Conservation (phyloP, 2,113 vertebrate genomes). For the Ophiodon elongatus region DNA sequence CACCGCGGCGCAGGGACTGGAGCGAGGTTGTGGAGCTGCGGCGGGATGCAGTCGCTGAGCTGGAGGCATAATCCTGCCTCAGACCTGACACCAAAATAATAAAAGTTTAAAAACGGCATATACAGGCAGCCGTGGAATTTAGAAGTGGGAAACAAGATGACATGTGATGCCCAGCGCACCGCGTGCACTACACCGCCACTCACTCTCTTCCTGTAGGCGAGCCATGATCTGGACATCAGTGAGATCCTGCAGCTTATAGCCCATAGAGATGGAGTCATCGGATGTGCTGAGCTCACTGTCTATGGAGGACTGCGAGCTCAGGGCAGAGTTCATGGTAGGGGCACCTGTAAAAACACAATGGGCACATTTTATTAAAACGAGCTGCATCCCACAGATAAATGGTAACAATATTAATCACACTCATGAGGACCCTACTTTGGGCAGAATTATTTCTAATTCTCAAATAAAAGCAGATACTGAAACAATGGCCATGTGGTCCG, state of each 20-base stretch:
- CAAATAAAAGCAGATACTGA: background rate
- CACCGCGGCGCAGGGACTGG: slow-evolving; percentile 88
- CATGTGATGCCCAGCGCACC: background rate
- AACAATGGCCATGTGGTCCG: background rate
- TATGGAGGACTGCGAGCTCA: slow-evolving; percentile 94
- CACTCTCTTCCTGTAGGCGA: slow-evolving; percentile 93
- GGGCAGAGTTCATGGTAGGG: slow-evolving; percentile 85
- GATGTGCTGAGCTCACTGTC: slow-evolving; percentile 94
- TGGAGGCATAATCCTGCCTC: slow-evolving; percentile 92
- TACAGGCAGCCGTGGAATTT: background rate
- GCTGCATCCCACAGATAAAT: background rate
- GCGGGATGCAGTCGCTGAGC: slow-evolving; percentile 88
- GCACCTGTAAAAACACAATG: slow-evolving; percentile 79
- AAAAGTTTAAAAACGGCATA: background rate
- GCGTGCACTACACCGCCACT: slow-evolving; percentile 59
- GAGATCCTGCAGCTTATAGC: slow-evolving; percentile 94
- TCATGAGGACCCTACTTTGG: background rate
- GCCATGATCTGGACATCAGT: slow-evolving; percentile 97
- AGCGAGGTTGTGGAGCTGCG: slow-evolving; percentile 92
- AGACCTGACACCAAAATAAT: slow-evolving; percentile 82
- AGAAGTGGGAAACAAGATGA: background rate
- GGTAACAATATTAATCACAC: background rate
- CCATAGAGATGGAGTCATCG: slow-evolving; percentile 95
- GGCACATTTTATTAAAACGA: background rate
- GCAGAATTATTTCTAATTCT: background rate